These are phyloP conservation scores for Charadrius vociferus DNA, from an alignment of 2,113 vertebrate genomes.

Conservation along the genomic window DNA sequence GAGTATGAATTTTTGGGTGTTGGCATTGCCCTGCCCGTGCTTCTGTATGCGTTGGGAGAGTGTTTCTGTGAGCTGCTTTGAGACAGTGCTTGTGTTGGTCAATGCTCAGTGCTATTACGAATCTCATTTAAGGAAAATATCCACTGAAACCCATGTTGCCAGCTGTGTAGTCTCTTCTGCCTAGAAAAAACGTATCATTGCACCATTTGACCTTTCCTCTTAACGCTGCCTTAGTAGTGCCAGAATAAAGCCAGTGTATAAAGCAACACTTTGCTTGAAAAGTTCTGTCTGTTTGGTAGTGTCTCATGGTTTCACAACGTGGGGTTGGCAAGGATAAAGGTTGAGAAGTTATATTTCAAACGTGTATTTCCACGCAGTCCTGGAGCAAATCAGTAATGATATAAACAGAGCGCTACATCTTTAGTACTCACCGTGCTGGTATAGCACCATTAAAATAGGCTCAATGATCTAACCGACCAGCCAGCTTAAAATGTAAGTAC, in stretches of 20 bases:
- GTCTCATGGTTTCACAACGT: accelerated
- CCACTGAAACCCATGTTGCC: background rate
- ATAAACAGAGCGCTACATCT: background rate
- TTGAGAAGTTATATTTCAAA: background rate
- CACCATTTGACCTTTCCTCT: background rate
- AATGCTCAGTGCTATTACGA: background rate
- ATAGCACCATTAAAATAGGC: background rate
- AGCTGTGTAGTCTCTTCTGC: background rate
- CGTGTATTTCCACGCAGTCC: background rate
- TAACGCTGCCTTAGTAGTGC: no score
- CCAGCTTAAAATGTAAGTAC: background rate
- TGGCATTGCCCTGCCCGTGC: background rate
- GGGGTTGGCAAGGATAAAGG: background rate
- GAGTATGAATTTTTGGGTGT: background rate
- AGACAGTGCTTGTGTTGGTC: background rate
- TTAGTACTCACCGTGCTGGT: accelerated
- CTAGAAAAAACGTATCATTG: background rate
- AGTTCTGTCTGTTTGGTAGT: background rate
- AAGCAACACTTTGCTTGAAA: background rate
- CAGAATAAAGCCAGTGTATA: background rate
- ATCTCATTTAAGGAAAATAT: background rate
- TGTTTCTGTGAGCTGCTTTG: background rate
- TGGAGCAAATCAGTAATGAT: background rate
- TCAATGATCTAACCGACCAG: no score
- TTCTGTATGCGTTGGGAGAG: accelerated